Conservation (phyloP, 2,113 vertebrate species). For the Glaucomys volans region DNA sequence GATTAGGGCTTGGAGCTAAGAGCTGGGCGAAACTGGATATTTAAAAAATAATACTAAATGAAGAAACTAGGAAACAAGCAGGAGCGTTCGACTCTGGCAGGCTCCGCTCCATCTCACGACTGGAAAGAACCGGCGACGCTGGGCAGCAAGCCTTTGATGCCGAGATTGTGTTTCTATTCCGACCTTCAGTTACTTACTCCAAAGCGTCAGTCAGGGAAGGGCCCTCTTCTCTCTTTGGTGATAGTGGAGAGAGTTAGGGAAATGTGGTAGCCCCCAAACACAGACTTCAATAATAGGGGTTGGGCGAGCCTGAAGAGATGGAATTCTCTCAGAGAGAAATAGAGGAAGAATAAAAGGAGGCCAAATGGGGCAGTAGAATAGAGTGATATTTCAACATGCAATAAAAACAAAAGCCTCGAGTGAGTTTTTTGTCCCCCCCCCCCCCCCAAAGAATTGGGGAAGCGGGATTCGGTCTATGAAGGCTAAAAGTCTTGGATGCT, state of each 20-base stretch:
- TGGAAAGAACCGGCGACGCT: neutral
- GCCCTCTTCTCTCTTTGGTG: neutral
- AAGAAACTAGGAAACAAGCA: constrained; percentile 19
- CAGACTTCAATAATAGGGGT: neutral
- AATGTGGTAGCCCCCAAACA: neutral
- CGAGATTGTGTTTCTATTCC: neutral
- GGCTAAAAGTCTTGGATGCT: neutral
- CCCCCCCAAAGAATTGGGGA: constrained; percentile 36
- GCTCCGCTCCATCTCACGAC: neutral
- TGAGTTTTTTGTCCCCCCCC: no score
- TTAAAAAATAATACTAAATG: constrained; percentile 15
- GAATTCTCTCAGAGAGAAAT: neutral
- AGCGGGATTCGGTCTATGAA: neutral
- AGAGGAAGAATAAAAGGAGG: neutral
- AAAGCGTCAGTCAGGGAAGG: neutral
- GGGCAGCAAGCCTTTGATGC: constrained; percentile 5
- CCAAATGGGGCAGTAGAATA: neutral
- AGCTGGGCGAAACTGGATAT: neutral
- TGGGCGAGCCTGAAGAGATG: neutral
- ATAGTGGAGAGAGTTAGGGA: neutral
- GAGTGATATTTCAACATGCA: neutral
- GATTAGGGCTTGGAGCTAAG: constrained; percentile 44
- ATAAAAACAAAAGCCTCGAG: constrained; percentile 26
- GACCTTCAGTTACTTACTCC: neutral
- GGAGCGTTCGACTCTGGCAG: neutral